Evolutionary conservation across 2,888 invertebrate genomes (phyloP).

Genomic region (Ischnura elegans): DNA sequence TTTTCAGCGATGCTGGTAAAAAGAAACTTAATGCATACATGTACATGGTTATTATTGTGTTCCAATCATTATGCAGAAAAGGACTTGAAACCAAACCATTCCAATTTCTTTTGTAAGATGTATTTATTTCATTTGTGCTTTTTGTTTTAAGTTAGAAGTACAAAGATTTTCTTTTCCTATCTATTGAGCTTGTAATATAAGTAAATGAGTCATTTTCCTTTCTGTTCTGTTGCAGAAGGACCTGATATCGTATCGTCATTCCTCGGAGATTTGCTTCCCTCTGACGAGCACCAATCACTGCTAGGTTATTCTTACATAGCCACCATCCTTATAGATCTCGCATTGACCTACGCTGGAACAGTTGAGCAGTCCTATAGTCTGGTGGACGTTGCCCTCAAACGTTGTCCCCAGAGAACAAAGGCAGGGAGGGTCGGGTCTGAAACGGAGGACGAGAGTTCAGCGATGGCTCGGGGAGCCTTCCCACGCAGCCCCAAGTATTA

Average conservation of each 20-base stretch:
- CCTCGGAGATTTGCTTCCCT: slow-evolving; percentile 67
- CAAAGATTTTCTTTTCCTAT: no score
- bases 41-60: no score
- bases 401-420: slow-evolving; percentile 72
- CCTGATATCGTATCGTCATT: not conserved
- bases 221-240: not conserved
- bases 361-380: slow-evolving; percentile 74
- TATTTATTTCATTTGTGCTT: no score
- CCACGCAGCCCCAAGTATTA: slow-evolving; percentile 63
- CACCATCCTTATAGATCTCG: slow-evolving; percentile 75
- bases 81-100: no score
- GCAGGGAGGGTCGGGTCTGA: not conserved
- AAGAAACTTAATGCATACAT: no score
- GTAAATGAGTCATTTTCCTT: no score
- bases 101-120: no score
- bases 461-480: not conserved
- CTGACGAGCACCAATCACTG: slow-evolving; percentile 16
- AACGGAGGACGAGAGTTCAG: not conserved
- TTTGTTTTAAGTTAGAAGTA: no score
- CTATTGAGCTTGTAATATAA: no score
- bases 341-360: slow-evolving; percentile 74
- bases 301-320: slow-evolving; percentile 68
- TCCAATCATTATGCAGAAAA: no score
- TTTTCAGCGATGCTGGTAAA: no score
- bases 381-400: slow-evolving; percentile 75